Base-by-base conservation (phyloP, 2,888 invertebrate genomes). In the Macaria liturata region DNA sequence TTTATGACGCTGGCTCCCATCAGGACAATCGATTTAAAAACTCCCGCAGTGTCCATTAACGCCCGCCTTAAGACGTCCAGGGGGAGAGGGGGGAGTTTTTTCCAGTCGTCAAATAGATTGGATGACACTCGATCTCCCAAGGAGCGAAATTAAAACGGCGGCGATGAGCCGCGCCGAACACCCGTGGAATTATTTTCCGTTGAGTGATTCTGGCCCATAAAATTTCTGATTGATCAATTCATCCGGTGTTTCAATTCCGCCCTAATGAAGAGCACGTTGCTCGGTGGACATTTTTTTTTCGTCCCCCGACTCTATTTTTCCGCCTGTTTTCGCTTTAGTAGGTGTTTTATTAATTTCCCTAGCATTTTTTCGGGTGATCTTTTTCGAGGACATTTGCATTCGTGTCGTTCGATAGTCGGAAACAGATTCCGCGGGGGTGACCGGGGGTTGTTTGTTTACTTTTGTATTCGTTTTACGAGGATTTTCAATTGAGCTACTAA, bases 181-280 rank as follows among this genome's bases (percentile, higher is more conserved):
- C 85, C 86, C 81, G 71, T 79, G 80, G 87, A 87, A 90, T 90
- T 89, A 90, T 89, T 90, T 90, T 88, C 86, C 89, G 88, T 87
- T 91, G 89, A 91, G 91, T 91, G 91, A 91, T 91, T 91, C 88
- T 81, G 76, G 84, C 77, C 88, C 90, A 89, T 90, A 90, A 91
- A 91, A 90, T 85, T 88, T 88, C 86, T 90, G 90, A 91, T 90
- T 90, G 91, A 91, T 91, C 91, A 91, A 91, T 91, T 90, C 89
- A 90, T 91, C 81, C 86, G 83, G 81, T 85, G 86, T 87, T 87
- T 80, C 85, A 83, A 84, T 86, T 81, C 75, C 84, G 78, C 74
- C 76, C 76, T 91, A 91, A 91, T 91, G 90, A 91, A 88, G 86
- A 84, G 88, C 84, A 84, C 86, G 87, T 81, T 83, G 76, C 79